Base-by-base conservation (phyloP, 1,140 invertebrate genomes). In the Melanaphis sacchari region DNA sequence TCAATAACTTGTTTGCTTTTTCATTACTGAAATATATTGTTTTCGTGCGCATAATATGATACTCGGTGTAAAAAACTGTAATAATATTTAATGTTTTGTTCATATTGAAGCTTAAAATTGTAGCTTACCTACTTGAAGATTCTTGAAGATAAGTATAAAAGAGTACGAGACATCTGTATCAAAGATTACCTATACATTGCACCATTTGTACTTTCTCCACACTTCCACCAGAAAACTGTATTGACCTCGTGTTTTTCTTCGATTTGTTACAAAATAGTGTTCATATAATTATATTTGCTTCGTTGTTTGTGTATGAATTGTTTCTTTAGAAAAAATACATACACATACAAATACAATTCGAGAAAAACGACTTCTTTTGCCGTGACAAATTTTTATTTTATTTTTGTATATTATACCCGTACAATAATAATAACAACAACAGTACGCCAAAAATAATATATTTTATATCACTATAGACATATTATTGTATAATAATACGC, bases 261-360 rank as follows among this genome's bases (percentile, higher is more conserved):
- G 90, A 66, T 46, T 76, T 41, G 26, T 91, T 91, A 91, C 90
- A 91, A 91, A 91, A 91, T 41, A 91, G 90, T 41, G 52, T 21
- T 91, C 52, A 91, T 91, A 91, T 91, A 76, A 91, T 91, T 66
- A 66, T 91, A 76, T 91, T 91, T 91, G 90, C n/a, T 89, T 38
- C n/a, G 46, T 49, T 52, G 87, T 89, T 52, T 26, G 59, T 43
- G 4, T 76, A 43, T 31, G 90, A n/a, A 76, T 76, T 66, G 54
- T 54, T 89, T 54, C n/a, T 59, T 54, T 90, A 26, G 46, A 41
- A 91, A 40, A 66, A 31, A 40, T 41, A 91, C 9, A 31, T 76
- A 43, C 18, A 76, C 40, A n/a, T 46, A 43, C 40, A 66, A 38
- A 22, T 90, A 31, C 26, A 59, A 40, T 59, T 59, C 26, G n/a